Base-by-base conservation (phyloP, 2,888 invertebrate genomes). In the Byasa hedistus region DNA sequence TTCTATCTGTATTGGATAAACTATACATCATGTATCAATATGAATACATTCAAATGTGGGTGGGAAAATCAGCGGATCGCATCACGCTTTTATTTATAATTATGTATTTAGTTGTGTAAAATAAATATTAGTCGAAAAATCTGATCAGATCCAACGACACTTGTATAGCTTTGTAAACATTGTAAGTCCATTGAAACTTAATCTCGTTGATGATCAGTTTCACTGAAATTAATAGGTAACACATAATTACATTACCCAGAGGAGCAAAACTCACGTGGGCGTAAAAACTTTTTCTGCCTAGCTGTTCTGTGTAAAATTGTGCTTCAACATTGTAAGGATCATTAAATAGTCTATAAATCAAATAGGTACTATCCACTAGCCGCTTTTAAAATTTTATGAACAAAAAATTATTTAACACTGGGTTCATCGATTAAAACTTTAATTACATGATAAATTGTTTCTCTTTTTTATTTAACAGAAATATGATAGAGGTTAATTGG, bases 401-500 rank as follows among this genome's bases (percentile, higher is more conserved):
- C 17, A 57, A 65, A 68, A 54, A 39, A n/a, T 58, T 5, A 48
- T 22, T 56, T 36, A 55, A 67, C 27, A 61, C 23, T 36, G 17
- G 32, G 55, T 56, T 17, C 55, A 17, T 52, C 21, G 57, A 65
- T 60, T 65, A 60, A 60, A 22, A 52, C 32, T n/a, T 59, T 62
- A 65, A 57, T 65, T 61, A 58, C 22, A 27, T 64, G 55, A 54
- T 57, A 44, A 17, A 52, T 51, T 65, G n/a, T 27, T 54, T 48
- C 44, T 57, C 27, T 72, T 68, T 77, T 81, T 83, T 79, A 69
- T 78, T 79, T 75, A 72, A 79, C 90, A 90, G 90, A 85, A 89
- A 89, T 81, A 87, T 89, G 75, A 74, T 87, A 81, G 89, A 88
- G 73, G 85, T 90, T 73, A 81, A 80, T 77, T 76, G 88, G 73